Conservation (phyloP, 2,888 invertebrate species). For the Ophion ellenae region DNA sequence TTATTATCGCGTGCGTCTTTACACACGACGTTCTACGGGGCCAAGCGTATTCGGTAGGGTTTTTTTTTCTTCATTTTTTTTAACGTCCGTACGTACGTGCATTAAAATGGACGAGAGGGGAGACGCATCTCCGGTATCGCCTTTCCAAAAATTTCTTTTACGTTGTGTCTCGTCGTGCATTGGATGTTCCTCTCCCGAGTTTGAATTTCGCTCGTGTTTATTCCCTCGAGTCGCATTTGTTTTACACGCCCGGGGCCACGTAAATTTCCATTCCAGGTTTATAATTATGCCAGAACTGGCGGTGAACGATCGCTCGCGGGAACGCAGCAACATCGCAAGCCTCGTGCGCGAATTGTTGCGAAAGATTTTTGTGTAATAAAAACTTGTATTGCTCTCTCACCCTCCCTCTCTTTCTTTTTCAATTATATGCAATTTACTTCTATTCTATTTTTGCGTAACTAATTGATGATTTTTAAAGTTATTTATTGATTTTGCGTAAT, state of each 20-base stretch:
- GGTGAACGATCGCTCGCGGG: conserved; percentile 38
- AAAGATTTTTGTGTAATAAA: conserved; percentile 10
- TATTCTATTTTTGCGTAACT: too few species aligned
- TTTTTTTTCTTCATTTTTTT: neutral
- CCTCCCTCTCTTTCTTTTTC: too few species aligned
- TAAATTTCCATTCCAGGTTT: conserved; percentile 52
- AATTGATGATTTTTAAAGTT: too few species aligned
- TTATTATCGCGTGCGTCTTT: conserved; percentile 9
- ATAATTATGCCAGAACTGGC: conserved; percentile 32
- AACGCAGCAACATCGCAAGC: neutral
- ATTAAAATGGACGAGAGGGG: conserved; percentile 11
- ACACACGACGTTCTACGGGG: conserved; percentile 7
- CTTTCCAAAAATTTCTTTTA: conserved; percentile 53
- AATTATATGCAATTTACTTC: too few species aligned
- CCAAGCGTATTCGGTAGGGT: conserved; percentile 1
- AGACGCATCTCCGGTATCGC: neutral
- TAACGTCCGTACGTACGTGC: neutral
- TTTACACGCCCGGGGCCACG: conserved; percentile 32
- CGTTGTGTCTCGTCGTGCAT: conserved; percentile 21
- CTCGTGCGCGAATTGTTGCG: neutral
- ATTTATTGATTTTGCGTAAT: too few species aligned
- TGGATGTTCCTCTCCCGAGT: conserved; percentile 22
- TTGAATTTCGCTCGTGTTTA: neutral
- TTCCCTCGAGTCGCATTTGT: conserved; percentile 4
- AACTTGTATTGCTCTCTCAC: neutral